Evolutionary conservation across 2,888 invertebrate genomes (phyloP), one percentile per base, ranked within the genome.

Genomic region (Phymatocera aterrima): DNA sequence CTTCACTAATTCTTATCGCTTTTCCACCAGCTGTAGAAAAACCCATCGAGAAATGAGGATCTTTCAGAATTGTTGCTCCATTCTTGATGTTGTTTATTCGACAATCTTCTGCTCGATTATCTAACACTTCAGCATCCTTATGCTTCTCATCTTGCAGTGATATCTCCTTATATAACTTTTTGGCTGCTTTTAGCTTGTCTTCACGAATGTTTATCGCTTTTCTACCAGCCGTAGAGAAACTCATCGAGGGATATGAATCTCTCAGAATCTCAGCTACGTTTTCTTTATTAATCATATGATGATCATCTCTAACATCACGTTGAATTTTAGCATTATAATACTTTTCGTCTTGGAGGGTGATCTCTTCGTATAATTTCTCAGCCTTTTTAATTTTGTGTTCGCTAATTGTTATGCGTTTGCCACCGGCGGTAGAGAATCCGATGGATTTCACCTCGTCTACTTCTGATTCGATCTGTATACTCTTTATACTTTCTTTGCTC

Each of bases 1-100:
- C 81, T 60, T 86, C 78, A 37, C 83, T 81, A 65, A 87, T 79
- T 81, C 85, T 80, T 86, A 91, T 84, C 84, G 87, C 85, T 88
- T 86, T 85, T 82, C 91, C 91, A 82, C 83, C 89, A 18, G 90
- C 90, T 15, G 90, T 91, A 84, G 87, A 84, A 79, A 91, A 91
- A 24, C 88, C 87, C 15, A 34, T 31, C 18, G 72, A 18, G 40
- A 40, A 18, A n/a, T 40, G 2, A 21, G 40, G 28, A 43, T 43
- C 43, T 10, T 12, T 40, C 21, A 24, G 4, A 65, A 12, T 8
- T 31, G n/a, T 18, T 3, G 40, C 24, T n/a, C 21, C 15, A 2
- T 48, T 65, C 21, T 68, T 21, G 6, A 46, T 10, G 2, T 8
- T 40, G 5, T 43, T 24, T 6, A 43, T 40, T 61, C 8, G 2